Base-by-base conservation (phyloP, 1,140 invertebrate species). In the Stegodyphus dumicola region DNA sequence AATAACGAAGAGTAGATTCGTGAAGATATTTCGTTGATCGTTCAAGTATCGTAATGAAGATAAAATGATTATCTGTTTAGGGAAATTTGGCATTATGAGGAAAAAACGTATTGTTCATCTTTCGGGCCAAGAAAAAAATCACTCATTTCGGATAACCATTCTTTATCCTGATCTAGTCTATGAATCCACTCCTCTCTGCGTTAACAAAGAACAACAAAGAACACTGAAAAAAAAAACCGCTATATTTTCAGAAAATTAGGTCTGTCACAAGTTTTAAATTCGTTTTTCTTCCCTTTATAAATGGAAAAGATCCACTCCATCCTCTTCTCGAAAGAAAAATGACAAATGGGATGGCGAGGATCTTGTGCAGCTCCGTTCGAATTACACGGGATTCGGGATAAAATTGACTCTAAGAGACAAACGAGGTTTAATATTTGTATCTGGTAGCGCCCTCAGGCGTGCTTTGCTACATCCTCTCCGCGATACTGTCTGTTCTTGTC, bases 401-500 rank as follows among this genome's bases (percentile, higher is more conserved):
- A 81, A 81, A 81, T 71, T 81, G 54, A 81, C 18, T 76, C 69
- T 73, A 73, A 48, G 78, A 71, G 78, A 73, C 69, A 81, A 81
- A 81, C 78, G 78, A 73, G 67, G 69, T 81, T 81, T 81, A 81
- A 81, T 81, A 81, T 81, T 81, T 81, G 78, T 81, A 81, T 81
- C 78, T 69, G 67, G 70, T 73, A 64, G 53, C 53, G 10, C 9
- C 7, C 54, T 73, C 56, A 60, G 56, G 56, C 9, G 15, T 60
- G 33, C 33, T 1, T 33, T 33, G 33, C 33, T 33, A 33, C 33
- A 33, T 33, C 33, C 33, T 33, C 33, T 33, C 33, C 33, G 33
- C 33, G 33, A 33, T 33, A 33, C 56, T 60, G 15, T 9, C 15
- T 60, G 1, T 15, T 60, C 15, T 60, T 60, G 15, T 15, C 56